Conservation (phyloP, 2,113 vertebrate species). For the Pao palembangensis region DNA sequence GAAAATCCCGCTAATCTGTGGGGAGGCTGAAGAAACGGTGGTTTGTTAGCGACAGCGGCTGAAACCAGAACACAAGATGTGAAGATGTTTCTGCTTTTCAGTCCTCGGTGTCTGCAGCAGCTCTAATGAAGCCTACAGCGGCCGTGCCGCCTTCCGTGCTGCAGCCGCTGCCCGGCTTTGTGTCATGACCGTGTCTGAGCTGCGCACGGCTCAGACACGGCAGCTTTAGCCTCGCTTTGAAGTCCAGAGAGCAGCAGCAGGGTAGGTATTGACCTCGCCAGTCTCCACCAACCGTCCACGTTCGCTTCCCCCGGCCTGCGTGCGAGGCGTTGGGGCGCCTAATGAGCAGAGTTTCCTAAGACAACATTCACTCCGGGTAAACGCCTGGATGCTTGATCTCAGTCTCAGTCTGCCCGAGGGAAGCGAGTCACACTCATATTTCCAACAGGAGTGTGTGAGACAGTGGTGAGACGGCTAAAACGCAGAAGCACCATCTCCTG, state of each 20-base stretch:
- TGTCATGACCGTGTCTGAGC: slow-evolving; percentile 53
- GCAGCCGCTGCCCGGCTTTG: slow-evolving; percentile 27
- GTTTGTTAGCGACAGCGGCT: slow-evolving; percentile 17
- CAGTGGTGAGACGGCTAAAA: too few species aligned
- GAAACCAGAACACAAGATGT: slow-evolving; percentile 18
- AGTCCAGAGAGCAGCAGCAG: slow-evolving; percentile 43
- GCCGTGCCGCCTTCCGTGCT: slow-evolving; percentile 4
- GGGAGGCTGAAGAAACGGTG: slow-evolving; percentile 20
- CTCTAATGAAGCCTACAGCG: slow-evolving; percentile 49
- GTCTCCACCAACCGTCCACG: slow-evolving; percentile 37
- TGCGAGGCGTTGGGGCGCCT: slow-evolving; percentile 26
- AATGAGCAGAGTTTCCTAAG: slow-evolving; percentile 57
- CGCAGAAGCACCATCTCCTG: too few species aligned
- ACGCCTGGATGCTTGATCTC: slow-evolving; percentile 51
- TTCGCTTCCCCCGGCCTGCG: slow-evolving; percentile 28
- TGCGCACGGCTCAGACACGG: slow-evolving; percentile 2
- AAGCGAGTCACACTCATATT: slow-evolving; percentile 38
- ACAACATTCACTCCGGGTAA: slow-evolving; percentile 51
- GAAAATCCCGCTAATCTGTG: slow-evolving; percentile 30
- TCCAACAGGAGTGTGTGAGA: background rate
- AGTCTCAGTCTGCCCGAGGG: slow-evolving; percentile 28
- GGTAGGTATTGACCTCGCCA: slow-evolving; percentile 53
- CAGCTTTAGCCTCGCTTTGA: slow-evolving; percentile 53
- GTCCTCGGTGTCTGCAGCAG: slow-evolving; percentile 1
- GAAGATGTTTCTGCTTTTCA: too few species aligned